These are phyloP conservation scores for Drosophila pruinosa DNA, from an alignment of 1,140 invertebrate species.

Conservation along the genomic window DNA sequence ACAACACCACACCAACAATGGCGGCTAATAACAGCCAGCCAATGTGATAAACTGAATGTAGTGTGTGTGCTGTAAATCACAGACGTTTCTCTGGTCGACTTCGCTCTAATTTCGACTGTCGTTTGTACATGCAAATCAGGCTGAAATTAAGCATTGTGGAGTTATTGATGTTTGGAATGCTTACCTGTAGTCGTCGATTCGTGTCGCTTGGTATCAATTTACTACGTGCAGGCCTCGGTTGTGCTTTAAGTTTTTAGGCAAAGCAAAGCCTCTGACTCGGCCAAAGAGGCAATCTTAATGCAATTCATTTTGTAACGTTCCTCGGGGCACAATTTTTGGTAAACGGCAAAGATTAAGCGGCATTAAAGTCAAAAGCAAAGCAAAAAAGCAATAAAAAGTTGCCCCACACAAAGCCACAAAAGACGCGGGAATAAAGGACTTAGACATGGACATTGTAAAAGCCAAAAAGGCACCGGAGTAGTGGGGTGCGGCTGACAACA, in stretches of 20 bases:
- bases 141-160: background rate
- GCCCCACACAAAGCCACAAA: conserved; percentile 72
- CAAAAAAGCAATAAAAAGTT: conserved; percentile 64
- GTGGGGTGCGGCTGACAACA: background rate
- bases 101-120: background rate
- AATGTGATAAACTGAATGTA: conserved; percentile 42
- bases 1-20: conserved; percentile 61
- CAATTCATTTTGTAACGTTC: conserved; percentile 73
- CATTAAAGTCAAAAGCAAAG: conserved; percentile 69
- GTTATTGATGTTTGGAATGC: background rate
- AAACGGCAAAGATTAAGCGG: conserved; percentile 77
- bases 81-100: background rate
- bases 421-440: conserved; percentile 43
- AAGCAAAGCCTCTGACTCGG: background rate
- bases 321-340: conserved; percentile 74
- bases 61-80: conserved; percentile 11
- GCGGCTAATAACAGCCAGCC: conserved; percentile 65
- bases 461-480: conserved; percentile 14
- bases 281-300: conserved; percentile 63
- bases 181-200: background rate
- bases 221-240: conserved; percentile 5
- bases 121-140: background rate
- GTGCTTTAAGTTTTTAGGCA: conserved; percentile 20
- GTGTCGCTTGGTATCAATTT: conserved; percentile 19
- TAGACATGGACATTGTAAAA: conserved; percentile 46